Base-by-base conservation (phyloP, 1,140 invertebrate species). In the Orchestia grillus region DNA sequence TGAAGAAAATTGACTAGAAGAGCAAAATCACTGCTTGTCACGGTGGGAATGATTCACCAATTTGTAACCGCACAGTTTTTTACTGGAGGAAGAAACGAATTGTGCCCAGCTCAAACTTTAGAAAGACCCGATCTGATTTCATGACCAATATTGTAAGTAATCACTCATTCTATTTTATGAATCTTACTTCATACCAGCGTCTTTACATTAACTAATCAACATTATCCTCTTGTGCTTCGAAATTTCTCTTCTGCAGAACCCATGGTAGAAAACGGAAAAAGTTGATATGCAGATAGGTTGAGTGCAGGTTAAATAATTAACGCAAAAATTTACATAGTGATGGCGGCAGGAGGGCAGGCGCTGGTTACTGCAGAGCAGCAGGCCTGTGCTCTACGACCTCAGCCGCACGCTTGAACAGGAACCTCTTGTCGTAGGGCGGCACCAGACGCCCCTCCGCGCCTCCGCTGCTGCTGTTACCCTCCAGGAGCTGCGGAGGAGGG, bases 301-400 rank as follows among this genome's bases (percentile, higher is more conserved):
- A 77, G 62, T 77, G 62, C 62, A 77, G 28, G 11, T 77, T 77
- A 19, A 77, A 19, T 77, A 77, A 36, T 77, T 77, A 77, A 77
- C 62, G 28, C 15, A 77, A n/a, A 77, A 77, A 77, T 77, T 15
- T 77, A 77, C 62, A 77, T 77, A 77, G 36, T 77, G 62, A 77
- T 77, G 62, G 62, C 62, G 62, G 62, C 62, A 77, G 62, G 36
- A 77, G 28, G 36, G 62, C 62, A 23, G 11, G 62, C 0, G 41
- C 15, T 42, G 88, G 4, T 91, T 44, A 91, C 88, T 91, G 88
- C 41, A 91, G 0, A 41, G 88, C 15, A 15, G 28, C 88, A 28
- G 92, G 92, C 92, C 92, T 42, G 36, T 45, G 92, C 92, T 94
- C 92, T 16, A 94, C 44, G 43, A 94, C 44, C 92, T 94, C 92